Evolutionary conservation across 2,797 vertebrate genomes (phyloP).

Genomic region (Prionace glauca): DNA sequence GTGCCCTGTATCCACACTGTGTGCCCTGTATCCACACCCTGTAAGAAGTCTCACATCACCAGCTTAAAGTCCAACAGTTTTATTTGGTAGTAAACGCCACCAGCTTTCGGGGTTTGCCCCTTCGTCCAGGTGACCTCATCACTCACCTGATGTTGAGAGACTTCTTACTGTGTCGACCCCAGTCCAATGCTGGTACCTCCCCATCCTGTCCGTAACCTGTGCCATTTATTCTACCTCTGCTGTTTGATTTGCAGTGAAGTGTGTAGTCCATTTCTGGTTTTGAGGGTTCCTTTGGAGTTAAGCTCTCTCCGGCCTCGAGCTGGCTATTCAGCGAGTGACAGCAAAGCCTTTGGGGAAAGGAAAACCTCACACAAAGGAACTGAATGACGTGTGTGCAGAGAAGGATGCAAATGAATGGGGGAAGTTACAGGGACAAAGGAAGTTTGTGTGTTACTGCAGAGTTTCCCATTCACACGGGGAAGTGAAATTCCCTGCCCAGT

Average conservation of each 20-base stretch:
- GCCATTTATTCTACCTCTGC: neutral
- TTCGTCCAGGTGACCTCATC: no score
- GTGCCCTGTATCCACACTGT: no score
- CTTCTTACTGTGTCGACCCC: no score
- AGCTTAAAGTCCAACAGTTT: no score
- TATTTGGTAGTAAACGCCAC: no score
- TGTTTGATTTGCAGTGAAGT: neutral
- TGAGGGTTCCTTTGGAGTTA: neutral
- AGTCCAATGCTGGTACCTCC: no score
- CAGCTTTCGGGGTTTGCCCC: no score
- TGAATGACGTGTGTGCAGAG: neutral
- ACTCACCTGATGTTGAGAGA: no score
- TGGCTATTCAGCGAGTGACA: neutral
- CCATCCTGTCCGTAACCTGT: neutral
- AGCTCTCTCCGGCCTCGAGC: neutral
- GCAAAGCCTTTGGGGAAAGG: neutral
- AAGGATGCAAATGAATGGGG: neutral
- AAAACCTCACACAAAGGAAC: neutral
- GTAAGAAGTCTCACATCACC: no score
- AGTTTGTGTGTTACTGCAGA: neutral
- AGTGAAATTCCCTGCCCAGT: neutral
- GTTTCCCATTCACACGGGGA: neutral
- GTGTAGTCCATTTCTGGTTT: neutral
- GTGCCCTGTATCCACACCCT: no score
- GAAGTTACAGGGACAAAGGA: neutral